These are phyloP conservation scores for Machimus atricapillus DNA, from an alignment of 2,888 invertebrate species.

Conservation along the genomic window DNA sequence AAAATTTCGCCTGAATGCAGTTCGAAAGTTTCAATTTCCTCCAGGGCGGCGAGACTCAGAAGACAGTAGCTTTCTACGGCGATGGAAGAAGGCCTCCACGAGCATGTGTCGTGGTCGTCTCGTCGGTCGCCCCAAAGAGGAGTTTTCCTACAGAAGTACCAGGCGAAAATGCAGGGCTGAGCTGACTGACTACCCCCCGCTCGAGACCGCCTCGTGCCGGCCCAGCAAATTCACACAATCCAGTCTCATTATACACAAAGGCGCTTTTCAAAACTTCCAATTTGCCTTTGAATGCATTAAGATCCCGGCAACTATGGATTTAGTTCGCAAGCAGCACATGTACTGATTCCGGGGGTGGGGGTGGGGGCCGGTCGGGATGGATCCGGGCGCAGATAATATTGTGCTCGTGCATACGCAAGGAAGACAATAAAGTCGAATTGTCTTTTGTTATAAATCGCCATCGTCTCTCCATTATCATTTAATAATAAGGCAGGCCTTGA, in stretches of 20 bases:
- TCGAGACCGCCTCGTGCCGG: not conserved
- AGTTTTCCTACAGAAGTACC: not conserved
- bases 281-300: conserved; percentile 45
- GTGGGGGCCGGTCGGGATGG: not conserved
- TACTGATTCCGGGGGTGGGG: not conserved
- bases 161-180: not conserved
- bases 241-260: conserved; percentile 38
- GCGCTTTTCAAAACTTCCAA: conserved; percentile 43
- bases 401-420: conserved; percentile 37
- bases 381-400: conserved; percentile 34
- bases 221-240: conserved; percentile 30
- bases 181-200: not conserved
- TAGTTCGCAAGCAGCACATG: conserved; percentile 1
- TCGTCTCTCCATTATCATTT: conserved; percentile 44
- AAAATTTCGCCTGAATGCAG: conserved; percentile 17
- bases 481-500: conserved; percentile 41
- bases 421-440: conserved; percentile 48
- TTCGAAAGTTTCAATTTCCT: conserved; percentile 18
- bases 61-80: not conserved
- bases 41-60: not conserved
- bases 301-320: conserved; percentile 8
- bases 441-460: conserved; percentile 46
- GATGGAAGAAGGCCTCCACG: not conserved
- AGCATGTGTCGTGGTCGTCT: not conserved
- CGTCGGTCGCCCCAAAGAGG: not conserved